phyloP scores from a whole-genome alignment of 2,797 vertebrate species.

The Chrosomus eos region DNA sequence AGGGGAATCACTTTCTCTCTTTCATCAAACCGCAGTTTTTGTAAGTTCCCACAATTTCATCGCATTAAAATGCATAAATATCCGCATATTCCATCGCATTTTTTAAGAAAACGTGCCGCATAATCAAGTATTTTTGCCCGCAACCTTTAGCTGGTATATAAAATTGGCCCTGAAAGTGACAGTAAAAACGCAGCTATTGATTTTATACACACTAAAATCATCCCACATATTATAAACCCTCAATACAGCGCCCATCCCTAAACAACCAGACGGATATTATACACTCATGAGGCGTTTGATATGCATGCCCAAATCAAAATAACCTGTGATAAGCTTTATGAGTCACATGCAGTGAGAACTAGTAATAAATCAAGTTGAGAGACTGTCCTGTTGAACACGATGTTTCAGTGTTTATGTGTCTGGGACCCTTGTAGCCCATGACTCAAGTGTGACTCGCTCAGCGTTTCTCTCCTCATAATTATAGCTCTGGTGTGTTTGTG shows the following conservation, averaged over 20 bases:
- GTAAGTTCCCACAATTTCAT: no score
- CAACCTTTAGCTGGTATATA: no score
- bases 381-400: slow-evolving; percentile 51
- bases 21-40: no score
- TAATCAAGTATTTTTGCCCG: no score
- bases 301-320: background rate
- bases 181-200: no score
- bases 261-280: background rate
- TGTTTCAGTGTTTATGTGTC: slow-evolving; percentile 58
- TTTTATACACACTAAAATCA: background rate
- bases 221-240: background rate
- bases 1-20: no score
- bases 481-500: slow-evolving; percentile 73
- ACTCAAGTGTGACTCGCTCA: slow-evolving; percentile 77
- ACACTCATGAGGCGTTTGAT: background rate
- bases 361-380: slow-evolving; percentile 24
- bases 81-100: no score
- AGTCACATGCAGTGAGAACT: background rate
- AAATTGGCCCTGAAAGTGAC: no score
- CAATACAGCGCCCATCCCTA: background rate
- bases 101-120: no score
- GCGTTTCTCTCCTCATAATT: slow-evolving; percentile 80
- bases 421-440: slow-evolving; percentile 68
- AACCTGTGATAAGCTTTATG: background rate
- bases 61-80: no score